phyloP scores from a whole-genome alignment of 2,888 invertebrate species.

The Gandaritis pyraliata region DNA sequence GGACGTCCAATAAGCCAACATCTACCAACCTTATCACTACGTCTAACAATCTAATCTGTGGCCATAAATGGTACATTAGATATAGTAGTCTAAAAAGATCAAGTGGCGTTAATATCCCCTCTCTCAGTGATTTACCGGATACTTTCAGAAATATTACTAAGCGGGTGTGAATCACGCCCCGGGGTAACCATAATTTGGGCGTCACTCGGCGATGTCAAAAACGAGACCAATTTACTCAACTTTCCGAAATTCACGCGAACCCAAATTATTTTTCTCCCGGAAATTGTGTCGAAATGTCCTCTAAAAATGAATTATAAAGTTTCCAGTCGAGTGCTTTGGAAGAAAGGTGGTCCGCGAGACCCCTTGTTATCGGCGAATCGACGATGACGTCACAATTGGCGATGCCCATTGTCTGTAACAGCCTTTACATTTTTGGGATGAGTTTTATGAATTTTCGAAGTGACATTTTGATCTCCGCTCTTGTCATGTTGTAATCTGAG shows the following conservation, averaged over 20 bases:
- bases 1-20: too few species aligned
- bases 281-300: constrained; percentile 36
- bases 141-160: not conserved
- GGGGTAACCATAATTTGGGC: not conserved
- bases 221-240: constrained; percentile 16
- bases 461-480: constrained; percentile 18
- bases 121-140: not conserved
- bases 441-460: constrained; percentile 21
- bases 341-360: constrained; percentile 31
- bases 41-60: too few species aligned
- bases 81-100: too few species aligned
- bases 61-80: too few species aligned
- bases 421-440: constrained; percentile 26
- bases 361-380: constrained; percentile 33
- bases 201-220: constrained; percentile 3
- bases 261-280: constrained; percentile 33
- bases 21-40: too few species aligned
- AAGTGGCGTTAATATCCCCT: too few species aligned
- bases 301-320: constrained; percentile 37
- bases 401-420: constrained; percentile 28
- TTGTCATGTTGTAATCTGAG: not conserved
- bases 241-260: constrained; percentile 21
- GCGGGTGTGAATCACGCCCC: not conserved
- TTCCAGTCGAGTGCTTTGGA: constrained; percentile 34
- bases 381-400: constrained; percentile 34